These are phyloP conservation scores for Psittacula echo DNA, from an alignment of 2,797 vertebrate genomes.

Conservation along the genomic window DNA sequence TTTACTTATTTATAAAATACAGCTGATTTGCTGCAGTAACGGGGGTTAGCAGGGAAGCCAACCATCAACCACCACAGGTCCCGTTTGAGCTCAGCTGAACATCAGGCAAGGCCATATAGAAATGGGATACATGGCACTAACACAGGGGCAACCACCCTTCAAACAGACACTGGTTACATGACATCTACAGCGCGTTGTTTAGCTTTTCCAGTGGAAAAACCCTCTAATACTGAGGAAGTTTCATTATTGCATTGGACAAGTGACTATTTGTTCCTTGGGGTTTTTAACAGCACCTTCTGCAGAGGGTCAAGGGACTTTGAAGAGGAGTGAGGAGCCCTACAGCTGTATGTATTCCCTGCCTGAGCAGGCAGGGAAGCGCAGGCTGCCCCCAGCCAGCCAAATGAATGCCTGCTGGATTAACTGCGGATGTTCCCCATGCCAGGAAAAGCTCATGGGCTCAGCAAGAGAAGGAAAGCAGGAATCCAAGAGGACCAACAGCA, in stretches of 20 bases:
- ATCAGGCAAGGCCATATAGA: accelerated
- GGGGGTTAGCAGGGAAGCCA: not conserved
- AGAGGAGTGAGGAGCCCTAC: not conserved
- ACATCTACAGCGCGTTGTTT: not conserved
- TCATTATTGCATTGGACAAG: not conserved
- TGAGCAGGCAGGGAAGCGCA: not conserved
- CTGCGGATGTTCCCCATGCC: not conserved
- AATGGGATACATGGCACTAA: not conserved
- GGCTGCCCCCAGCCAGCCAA: not conserved
- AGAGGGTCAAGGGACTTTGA: not conserved
- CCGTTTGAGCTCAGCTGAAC: not conserved
- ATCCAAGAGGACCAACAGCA: not conserved
- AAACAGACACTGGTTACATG: accelerated
- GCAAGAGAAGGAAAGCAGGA: not conserved
- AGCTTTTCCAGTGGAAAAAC: not conserved
- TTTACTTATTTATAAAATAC: slow-evolving; percentile 27
- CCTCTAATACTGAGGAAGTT: not conserved
- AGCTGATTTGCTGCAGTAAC: not conserved
- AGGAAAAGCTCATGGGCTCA: slow-evolving; percentile 28
- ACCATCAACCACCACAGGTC: not conserved
- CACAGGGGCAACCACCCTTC: not conserved
- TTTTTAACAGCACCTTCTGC: not conserved
- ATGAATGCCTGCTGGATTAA: not conserved
- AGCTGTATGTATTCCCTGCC: not conserved
- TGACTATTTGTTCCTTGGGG: not conserved